Evolutionary conservation across 2,888 invertebrate species (phyloP), one percentile per base, ranked within the genome.

Genomic region (Branchellion lobata): DNA sequence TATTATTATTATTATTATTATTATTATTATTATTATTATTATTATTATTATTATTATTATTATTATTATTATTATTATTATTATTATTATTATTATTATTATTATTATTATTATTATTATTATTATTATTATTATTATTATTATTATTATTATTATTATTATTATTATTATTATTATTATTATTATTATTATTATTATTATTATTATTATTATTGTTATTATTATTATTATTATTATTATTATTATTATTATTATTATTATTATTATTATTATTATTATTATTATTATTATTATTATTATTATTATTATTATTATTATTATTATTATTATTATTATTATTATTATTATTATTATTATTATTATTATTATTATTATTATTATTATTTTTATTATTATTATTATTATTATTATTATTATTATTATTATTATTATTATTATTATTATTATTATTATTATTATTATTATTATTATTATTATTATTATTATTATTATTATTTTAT

Each of bases 11-110:
- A 61, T n/a, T 61, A 68, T 72, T 69, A 77, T 14, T 29, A 68
- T 72, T 69, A 77, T 29, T 77, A 29, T 31, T 77, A 69, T 29
- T 72, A 34, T 29, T 72, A 72, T 29, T 72, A 72, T 29, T 72
- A 72, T n/a, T 72, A 72, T 8, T 72, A 72, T 29, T 24, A 3
- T 14, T 24, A 34, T 29, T 21, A 69, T 1, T 72, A 68, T 29
- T 36, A 65, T 36, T 77, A 77, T 29, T 69, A 68, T 72, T 69
- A 77, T 29, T 69, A 68, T 72, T 34, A 77, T 29, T 77, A 34
- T 72, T 34, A 77, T 29, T 77, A 34, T 72, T 77, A 69, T 29
- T 77, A 34, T 72, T 77, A 71, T 29, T 77, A 34, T 33, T 77
- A 61, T n/a, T 61, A 68, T 72, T 69, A 77, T 14, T 34, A 68